A percentile compares a stretch with the other conserved stretches of the same genome.
Evolutionary conservation across 92 coral and sea anemone species (phyloP).

Genomic region (Actinernus sp.): DNA sequence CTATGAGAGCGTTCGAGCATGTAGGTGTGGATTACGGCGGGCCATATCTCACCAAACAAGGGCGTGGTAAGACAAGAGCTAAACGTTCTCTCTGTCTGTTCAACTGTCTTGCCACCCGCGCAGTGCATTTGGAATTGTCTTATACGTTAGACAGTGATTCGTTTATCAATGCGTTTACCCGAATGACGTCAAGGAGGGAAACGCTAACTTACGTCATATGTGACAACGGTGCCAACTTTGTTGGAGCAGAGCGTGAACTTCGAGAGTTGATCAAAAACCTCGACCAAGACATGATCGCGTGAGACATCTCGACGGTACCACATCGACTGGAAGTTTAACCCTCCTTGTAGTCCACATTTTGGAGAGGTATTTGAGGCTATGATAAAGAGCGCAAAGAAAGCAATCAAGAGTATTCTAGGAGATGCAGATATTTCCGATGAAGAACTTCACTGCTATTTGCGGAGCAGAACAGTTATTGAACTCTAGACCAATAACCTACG

Average conservation of each 20-base stretch:
- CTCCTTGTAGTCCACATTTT: slow-evolving; percentile 59
- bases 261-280: slow-evolving; percentile 30
- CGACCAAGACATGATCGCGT: too few species aligned
- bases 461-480: too few species aligned
- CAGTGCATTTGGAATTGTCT: slow-evolving; percentile 56
- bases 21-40: slow-evolving; percentile 52
- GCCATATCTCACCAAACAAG: slow-evolving; percentile 39
- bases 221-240: slow-evolving; percentile 6
- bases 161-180: slow-evolving; percentile 39
- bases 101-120: slow-evolving; percentile 48
- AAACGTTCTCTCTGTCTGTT: slow-evolving; percentile 65
- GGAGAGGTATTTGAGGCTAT: slow-evolving; percentile 60
- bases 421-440: slow-evolving; percentile 55
- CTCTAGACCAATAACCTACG: too few species aligned
- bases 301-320: too few species aligned
- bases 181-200: slow-evolving; percentile 39
- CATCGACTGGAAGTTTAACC: slow-evolving; percentile 65
- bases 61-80: slow-evolving; percentile 45
- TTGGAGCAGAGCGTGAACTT: slow-evolving; percentile 13
- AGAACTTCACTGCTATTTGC: slow-evolving; percentile 51
- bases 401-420: slow-evolving; percentile 41
- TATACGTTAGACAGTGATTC: slow-evolving; percentile 48
- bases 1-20: too few species aligned
- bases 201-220: background rate
- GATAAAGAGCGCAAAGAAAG: slow-evolving; percentile 65